Base-by-base conservation (phyloP, 1,140 invertebrate genomes). In the Drosophila santomea region DNA sequence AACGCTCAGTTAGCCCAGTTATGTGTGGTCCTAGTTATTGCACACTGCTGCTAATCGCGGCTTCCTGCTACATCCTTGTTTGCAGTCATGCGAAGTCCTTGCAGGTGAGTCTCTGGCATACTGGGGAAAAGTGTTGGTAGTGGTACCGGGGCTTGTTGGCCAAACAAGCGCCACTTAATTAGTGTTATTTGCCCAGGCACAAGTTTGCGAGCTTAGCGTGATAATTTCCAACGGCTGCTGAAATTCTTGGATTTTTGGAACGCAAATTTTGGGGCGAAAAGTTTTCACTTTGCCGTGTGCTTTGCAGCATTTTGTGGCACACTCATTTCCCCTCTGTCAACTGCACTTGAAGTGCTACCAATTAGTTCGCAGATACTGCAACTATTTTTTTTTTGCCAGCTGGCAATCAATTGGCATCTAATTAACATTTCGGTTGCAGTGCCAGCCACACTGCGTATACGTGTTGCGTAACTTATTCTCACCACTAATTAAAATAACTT, bases 1-100 rank as follows among this genome's bases (percentile, higher is more conserved):
- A 4, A 25, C 25, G 25, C 25, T 4, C 25, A 25, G 23, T 25
- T 25, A 3, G 28, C n/a, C 47, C 43, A 17, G 80, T 68, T 78
- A 91, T 91, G 90, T 90, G 67, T 63, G 76, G 76, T 68, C 85
- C 79, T 41, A 81, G 82, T 77, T 80, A 84, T 76, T 86, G 83
- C 73, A 91, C 74, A 55, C 45, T 91, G 71, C 71, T 91, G 73
- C 71, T 91, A 59, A 83, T 91, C 51, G 77, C 68, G 54, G 79
- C 78, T 17, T 81, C 74, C 66, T 91, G 77, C 55, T 91, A 90
- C 63, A 62, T 82, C 54, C 69, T 83, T 50, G 73, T 80, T 36
- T 63, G 68, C 63, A 84, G 74, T 35, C 76, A 88, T 7, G 83
- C 90, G 39, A 90, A 81, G 71, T 51, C 74, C 36, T 38, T 90